These are phyloP conservation scores for Manacus vitellinus DNA, from an alignment of 2,113 vertebrate genomes.

Conservation along the genomic window DNA sequence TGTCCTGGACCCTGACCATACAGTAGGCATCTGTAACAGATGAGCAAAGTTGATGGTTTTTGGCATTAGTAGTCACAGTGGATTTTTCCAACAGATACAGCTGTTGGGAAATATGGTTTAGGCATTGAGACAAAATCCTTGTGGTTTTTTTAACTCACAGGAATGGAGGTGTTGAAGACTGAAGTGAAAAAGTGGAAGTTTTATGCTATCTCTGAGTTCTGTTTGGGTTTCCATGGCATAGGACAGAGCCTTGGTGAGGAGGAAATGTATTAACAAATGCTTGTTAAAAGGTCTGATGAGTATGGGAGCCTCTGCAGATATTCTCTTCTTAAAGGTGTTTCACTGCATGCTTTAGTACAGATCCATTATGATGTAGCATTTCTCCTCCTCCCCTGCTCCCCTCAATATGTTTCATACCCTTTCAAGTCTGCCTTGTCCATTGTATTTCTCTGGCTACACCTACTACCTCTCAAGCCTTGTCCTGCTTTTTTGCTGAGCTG, in stretches of 20 bases:
- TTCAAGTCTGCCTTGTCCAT: not conserved
- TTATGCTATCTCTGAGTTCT: not conserved
- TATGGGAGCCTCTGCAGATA: not conserved
- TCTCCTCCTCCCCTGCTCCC: not conserved
- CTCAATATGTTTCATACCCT: accelerated
- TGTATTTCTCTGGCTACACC: not conserved
- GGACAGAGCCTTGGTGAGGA: not conserved
- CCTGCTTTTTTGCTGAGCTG: not conserved
- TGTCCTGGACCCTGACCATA: not conserved
- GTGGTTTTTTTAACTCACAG: accelerated
- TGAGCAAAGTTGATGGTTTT: not conserved
- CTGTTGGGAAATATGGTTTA: not conserved
- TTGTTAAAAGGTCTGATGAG: not conserved
- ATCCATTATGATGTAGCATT: not conserved
- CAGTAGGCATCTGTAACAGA: not conserved
- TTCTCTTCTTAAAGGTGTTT: accelerated
- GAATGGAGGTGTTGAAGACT: not conserved
- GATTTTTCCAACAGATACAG: not conserved
- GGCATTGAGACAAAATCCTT: not conserved
- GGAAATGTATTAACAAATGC: not conserved
- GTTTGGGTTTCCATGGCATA: accelerated
- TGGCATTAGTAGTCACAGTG: not conserved
- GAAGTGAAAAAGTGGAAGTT: not conserved
- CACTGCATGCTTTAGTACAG: not conserved
- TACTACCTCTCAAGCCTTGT: not conserved